phyloP scores from a whole-genome alignment of 2,888 invertebrate species.

The Ischnus inquisitorius region DNA sequence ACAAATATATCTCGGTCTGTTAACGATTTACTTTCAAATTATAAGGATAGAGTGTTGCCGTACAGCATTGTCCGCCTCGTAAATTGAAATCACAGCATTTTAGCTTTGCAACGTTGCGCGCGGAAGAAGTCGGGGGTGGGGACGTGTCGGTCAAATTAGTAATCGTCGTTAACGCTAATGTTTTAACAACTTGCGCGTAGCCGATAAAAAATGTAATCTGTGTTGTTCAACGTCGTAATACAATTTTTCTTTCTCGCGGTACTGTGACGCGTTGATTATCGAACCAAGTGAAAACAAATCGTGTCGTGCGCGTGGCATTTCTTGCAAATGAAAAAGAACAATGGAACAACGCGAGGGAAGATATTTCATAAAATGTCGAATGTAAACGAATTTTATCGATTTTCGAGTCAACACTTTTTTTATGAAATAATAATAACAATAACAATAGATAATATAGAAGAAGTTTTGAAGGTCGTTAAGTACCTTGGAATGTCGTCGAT shows the following conservation, averaged over 20 bases:
- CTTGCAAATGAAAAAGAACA: neutral
- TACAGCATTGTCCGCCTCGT: conserved; percentile 44
- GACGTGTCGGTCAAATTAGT: neutral
- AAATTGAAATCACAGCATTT: conserved; percentile 67
- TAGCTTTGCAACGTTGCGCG: conserved; percentile 69
- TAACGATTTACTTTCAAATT: conserved; percentile 32
- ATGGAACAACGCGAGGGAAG: neutral
- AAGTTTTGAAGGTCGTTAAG: neutral
- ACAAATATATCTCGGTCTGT: conserved; percentile 35
- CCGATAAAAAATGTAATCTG: conserved; percentile 1
- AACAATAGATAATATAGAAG: neutral
- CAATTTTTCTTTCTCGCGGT: neutral
- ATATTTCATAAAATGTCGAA: neutral
- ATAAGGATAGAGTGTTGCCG: conserved; percentile 35
- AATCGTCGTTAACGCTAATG: neutral
- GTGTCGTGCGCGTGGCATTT: too few species aligned
- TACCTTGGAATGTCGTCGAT: neutral
- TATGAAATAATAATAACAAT: neutral
- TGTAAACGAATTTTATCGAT: neutral
- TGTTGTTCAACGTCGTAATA: conserved; percentile 3
- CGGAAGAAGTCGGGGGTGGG: conserved; percentile 51
- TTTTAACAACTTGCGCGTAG: conserved; percentile 11
- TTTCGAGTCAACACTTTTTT: neutral
- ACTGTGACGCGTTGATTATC: neutral
- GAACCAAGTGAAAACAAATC: neutral